These are phyloP conservation scores for Halocynthia aurantium DNA, from an alignment of 23 tunicate species.

Conservation along the genomic window DNA sequence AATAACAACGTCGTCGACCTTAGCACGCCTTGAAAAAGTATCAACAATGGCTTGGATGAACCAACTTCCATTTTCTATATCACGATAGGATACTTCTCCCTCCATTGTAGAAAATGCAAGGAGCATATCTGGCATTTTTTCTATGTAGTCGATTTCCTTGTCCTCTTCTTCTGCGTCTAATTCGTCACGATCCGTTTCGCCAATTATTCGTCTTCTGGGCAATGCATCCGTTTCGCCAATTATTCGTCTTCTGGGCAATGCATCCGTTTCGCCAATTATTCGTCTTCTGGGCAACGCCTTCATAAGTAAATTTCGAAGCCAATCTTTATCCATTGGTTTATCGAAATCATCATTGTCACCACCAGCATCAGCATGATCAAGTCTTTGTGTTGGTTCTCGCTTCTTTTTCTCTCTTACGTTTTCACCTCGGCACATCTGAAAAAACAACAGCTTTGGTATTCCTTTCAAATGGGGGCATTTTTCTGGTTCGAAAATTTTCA, in stretches of 20 bases:
- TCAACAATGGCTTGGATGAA: slow-evolving; percentile 6
- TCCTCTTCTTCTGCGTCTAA: background rate
- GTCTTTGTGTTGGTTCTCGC: background rate
- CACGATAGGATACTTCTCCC: background rate
- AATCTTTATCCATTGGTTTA: background rate
- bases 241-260: background rate
- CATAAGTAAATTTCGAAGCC: background rate
- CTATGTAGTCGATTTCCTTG: background rate
- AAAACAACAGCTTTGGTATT: too few species aligned
- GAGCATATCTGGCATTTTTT: background rate
- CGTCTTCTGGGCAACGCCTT: background rate
- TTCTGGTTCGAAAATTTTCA: too few species aligned
- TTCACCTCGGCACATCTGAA: too few species aligned
- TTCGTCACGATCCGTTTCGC: background rate
- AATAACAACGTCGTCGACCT: too few species aligned
- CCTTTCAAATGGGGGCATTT: too few species aligned
- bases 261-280: background rate
- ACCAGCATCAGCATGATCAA: background rate
- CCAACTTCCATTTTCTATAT: background rate
- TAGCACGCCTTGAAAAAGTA: too few species aligned
- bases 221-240: background rate
- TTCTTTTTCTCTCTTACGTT: background rate
- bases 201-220: background rate
- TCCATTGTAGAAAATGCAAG: background rate
- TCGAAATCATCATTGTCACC: background rate